phyloP scores from a whole-genome alignment of 2,113 vertebrate species.

The Anarrhichthys ocellatus region DNA sequence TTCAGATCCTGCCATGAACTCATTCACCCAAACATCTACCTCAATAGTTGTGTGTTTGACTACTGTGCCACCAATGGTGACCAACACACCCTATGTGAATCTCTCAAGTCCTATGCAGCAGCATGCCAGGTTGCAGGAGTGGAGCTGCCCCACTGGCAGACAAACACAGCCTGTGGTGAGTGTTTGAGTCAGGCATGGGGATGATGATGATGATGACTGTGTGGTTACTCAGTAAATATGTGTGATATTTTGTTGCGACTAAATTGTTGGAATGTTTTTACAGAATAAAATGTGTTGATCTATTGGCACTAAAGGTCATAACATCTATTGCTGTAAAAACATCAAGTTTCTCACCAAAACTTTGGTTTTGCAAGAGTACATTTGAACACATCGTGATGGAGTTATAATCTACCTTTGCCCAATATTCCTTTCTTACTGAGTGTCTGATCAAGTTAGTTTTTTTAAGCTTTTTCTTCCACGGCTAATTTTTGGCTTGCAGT shows the following conservation, averaged over 20 bases:
- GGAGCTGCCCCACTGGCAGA: conserved; percentile 77
- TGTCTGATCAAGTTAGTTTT: not conserved
- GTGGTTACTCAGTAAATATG: not conserved
- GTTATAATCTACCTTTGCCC: not conserved
- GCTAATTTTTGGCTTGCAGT: too few relatives aligned
- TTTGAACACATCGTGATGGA: not conserved
- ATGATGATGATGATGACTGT: not conserved
- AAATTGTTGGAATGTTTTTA: not conserved
- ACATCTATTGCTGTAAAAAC: not conserved
- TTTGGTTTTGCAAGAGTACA: not conserved
- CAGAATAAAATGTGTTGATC: not conserved
- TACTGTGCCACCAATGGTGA: conserved; percentile 78
- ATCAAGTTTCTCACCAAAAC: not conserved
- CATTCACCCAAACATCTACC: conserved; percentile 78
- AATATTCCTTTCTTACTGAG: too few relatives aligned
- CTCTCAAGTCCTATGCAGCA: conserved; percentile 81
- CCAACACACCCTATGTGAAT: conserved; percentile 74
- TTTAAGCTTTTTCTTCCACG: not conserved
- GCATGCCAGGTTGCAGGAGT: conserved; percentile 81
- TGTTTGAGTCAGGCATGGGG: not conserved
- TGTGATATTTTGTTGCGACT: not conserved
- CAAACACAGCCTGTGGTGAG: conserved; percentile 81
- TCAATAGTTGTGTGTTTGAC: conserved; percentile 82
- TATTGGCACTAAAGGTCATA: not conserved
- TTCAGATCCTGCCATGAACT: conserved; percentile 80